Evolutionary conservation across 2,888 invertebrate species (phyloP).

Genomic region (Watsonalla cultraria): DNA sequence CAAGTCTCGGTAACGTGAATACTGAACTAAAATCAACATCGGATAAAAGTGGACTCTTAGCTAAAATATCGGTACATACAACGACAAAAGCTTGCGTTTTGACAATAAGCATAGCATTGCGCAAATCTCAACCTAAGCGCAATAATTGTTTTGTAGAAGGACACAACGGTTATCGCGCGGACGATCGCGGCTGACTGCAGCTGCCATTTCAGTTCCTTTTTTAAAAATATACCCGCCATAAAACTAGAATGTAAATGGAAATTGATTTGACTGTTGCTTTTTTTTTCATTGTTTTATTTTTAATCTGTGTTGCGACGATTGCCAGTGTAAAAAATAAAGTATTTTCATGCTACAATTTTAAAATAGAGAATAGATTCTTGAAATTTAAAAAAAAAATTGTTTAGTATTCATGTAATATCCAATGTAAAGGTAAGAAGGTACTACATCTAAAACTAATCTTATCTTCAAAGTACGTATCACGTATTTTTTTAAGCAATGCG

Average conservation of each 20-base stretch:
- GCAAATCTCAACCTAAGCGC: conserved; percentile 57
- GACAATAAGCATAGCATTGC: conserved; percentile 45
- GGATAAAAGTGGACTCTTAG: conserved; percentile 22
- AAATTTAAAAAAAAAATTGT: no score
- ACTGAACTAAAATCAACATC: conserved; percentile 18
- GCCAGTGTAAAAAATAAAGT: neutral
- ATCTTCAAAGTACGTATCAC: neutral
- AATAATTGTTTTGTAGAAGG: conserved; percentile 74
- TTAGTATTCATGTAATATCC: no score
- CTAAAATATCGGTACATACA: conserved; percentile 33
- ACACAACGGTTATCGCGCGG: conserved; percentile 56
- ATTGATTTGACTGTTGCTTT: conserved; percentile 21
- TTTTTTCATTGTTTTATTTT: conserved; percentile 1
- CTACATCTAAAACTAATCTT: neutral
- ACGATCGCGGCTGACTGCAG: conserved; percentile 61
- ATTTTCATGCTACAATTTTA: no score
- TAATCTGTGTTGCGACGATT: neutral
- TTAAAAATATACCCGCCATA: conserved; percentile 34
- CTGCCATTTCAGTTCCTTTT: conserved; percentile 59
- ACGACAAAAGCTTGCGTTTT: conserved; percentile 42
- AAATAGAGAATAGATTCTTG: no score
- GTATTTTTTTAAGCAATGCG: neutral
- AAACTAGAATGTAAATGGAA: conserved; percentile 34
- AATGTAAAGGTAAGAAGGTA: no score
- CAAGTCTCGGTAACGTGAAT: neutral